Evolutionary conservation across 2,888 invertebrate species (phyloP).

Genomic region (Flabesymbios commensalis): DNA sequence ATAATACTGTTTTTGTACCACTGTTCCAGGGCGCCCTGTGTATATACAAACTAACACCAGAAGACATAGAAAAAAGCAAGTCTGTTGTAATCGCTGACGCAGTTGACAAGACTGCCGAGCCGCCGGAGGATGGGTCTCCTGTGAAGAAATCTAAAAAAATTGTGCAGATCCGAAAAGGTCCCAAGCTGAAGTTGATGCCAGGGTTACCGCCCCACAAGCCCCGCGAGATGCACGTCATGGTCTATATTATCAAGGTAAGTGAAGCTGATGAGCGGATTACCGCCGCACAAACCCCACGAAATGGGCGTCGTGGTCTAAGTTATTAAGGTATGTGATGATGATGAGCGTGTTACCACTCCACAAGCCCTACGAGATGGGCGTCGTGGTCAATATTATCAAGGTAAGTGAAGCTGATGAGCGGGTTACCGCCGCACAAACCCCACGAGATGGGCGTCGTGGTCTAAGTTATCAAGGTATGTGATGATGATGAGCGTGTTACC

Average conservation of each 20-base stretch:
- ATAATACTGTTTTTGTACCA: too few relatives aligned
- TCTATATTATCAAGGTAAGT: conserved; percentile 35
- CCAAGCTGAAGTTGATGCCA: conserved; percentile 22
- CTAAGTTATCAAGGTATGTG: too few relatives aligned
- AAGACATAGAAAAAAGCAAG: conserved; percentile 4
- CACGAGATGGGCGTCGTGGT: not conserved
- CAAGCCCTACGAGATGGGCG: conserved; percentile 29
- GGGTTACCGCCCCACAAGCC: conserved; percentile 26
- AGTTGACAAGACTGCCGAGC: too few relatives aligned
- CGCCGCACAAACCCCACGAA: not conserved
- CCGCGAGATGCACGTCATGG: conserved; percentile 29
- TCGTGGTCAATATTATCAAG: conserved; percentile 35
- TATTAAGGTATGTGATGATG: too few relatives aligned
- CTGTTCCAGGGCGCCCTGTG: conserved; percentile 28
- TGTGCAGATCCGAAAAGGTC: too few relatives aligned
- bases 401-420: too few relatives aligned
- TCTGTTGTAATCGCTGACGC: too few relatives aligned
- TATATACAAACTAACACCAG: conserved; percentile 27
- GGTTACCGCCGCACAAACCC: not conserved
- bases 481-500: conserved; percentile 24
- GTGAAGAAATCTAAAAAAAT: too few relatives aligned
- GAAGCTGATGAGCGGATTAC: too few relatives aligned
- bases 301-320: not conserved
- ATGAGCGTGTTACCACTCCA: conserved; percentile 14
- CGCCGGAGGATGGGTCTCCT: too few relatives aligned